phyloP scores from a whole-genome alignment of 2,888 invertebrate species.

The Drosophila limbata region DNA sequence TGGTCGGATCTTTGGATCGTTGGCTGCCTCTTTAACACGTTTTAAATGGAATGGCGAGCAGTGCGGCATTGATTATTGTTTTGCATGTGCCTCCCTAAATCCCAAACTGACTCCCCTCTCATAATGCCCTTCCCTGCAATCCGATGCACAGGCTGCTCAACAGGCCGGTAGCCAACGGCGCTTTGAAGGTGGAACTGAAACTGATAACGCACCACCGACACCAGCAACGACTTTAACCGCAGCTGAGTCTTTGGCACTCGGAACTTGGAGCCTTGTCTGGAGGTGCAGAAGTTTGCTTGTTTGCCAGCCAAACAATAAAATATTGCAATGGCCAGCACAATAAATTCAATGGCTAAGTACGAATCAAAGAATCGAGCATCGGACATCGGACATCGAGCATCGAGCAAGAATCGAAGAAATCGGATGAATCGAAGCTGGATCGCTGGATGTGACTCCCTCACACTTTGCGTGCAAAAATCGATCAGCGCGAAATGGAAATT shows the following conservation, averaged over 20 bases:
- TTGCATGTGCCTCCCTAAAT: conserved; percentile 61
- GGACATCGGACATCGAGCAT: conserved; percentile 1
- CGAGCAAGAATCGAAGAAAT: conserved; percentile 6
- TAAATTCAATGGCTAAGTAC: conserved; percentile 77
- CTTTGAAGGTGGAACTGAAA: conserved; percentile 68
- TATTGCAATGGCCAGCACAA: conserved; percentile 67
- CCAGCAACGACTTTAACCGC: conserved; percentile 19
- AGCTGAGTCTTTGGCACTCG: conserved; percentile 4
- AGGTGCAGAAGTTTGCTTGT: conserved; percentile 75
- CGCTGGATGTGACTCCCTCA: conserved; percentile 61
- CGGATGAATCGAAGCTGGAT: conserved; percentile 12
- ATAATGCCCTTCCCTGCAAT: conserved; percentile 18
- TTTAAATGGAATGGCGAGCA: conserved; percentile 72
- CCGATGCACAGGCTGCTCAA: conserved; percentile 22
- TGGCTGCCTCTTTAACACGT: conserved; percentile 75
- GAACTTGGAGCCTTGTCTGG: neutral
- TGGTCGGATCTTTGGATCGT: conserved; percentile 51
- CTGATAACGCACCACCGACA: conserved; percentile 67
- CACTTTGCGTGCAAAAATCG: conserved; percentile 83
- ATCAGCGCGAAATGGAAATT: conserved; percentile 80
- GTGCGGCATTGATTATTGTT: conserved; percentile 75
- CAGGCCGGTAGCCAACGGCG: conserved; percentile 70
- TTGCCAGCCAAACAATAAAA: conserved; percentile 70
- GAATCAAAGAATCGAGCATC: conserved; percentile 34
- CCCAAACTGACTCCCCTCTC: neutral